Percentiles rank a stretch among this genome's conserved stretches.
phyloP scores from a whole-genome alignment of 1,140 invertebrate genomes.

The Drosophila parvula region DNA sequence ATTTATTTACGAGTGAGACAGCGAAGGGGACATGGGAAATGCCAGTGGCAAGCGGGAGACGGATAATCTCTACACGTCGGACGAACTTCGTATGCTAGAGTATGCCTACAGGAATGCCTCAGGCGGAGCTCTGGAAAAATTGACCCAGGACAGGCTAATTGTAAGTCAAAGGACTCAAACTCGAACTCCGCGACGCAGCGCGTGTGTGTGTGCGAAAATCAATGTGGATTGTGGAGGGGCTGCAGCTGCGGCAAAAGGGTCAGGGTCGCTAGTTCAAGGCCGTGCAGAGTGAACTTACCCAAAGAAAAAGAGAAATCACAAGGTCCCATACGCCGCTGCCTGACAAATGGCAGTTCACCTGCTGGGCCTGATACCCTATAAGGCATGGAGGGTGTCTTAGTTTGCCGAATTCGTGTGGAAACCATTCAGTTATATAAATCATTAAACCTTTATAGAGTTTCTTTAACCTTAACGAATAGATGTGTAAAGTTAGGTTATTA shows the following conservation, averaged over 20 bases:
- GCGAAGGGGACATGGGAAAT: slow-evolving; percentile 56
- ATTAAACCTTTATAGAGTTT: neutral
- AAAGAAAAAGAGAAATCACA: slow-evolving; percentile 11
- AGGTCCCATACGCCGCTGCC: neutral
- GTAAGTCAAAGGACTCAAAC: slow-evolving; percentile 35
- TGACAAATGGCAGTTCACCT: slow-evolving; percentile 28
- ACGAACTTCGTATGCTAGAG: slow-evolving; percentile 67
- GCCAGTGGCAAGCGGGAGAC: slow-evolving; percentile 65
- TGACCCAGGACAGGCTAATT: slow-evolving; percentile 69
- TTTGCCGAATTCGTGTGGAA: too few relatives aligned
- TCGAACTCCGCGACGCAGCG: neutral
- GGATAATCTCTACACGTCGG: slow-evolving; percentile 65
- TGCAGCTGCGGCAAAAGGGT: slow-evolving; percentile 53
- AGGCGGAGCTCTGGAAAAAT: slow-evolving; percentile 68
- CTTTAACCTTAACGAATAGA: too few relatives aligned
- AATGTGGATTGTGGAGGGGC: slow-evolving; percentile 36
- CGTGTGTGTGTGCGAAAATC: slow-evolving; percentile 57
- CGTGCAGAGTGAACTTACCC: slow-evolving; percentile 25
- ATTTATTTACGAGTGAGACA: neutral
- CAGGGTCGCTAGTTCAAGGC: slow-evolving; percentile 60
- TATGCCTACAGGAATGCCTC: slow-evolving; percentile 65
- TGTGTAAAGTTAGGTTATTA: neutral
- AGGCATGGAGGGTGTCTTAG: neutral
- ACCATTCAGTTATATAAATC: slow-evolving; percentile 2
- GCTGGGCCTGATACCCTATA: slow-evolving; percentile 9